Percentiles rank a stretch among this genome's conserved stretches.
These are phyloP conservation scores for Australoheros facetus DNA, from an alignment of 2,797 vertebrate species.

Conservation along the genomic window DNA sequence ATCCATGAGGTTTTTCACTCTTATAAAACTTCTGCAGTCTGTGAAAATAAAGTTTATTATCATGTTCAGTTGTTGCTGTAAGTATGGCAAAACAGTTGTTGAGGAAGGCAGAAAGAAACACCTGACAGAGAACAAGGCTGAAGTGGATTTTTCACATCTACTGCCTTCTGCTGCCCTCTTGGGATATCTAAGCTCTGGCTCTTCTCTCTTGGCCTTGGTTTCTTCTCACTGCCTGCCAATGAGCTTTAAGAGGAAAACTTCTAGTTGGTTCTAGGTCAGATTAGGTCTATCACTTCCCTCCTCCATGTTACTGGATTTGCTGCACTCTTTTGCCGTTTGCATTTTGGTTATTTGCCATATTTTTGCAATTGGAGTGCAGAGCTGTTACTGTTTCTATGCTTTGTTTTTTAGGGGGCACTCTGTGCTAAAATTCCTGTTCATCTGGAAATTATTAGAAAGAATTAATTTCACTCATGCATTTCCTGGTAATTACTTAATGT, in stretches of 20 bases:
- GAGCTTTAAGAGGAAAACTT: conserved; percentile 35
- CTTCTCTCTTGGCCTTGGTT: conserved; percentile 39
- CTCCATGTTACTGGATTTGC: conserved; percentile 15
- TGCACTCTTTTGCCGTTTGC: conserved; percentile 10
- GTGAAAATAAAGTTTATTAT: conserved; percentile 24
- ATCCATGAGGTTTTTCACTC: not conserved
- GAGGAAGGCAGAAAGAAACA: conserved; percentile 18
- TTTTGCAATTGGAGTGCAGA: conserved; percentile 2
- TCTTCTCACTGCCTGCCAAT: conserved; percentile 49
- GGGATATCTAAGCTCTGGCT: conserved; percentile 51
- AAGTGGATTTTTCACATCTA: conserved; percentile 41
- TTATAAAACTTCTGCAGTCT: conserved; percentile 8
- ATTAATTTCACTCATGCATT: not conserved
- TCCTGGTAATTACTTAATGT: not conserved
- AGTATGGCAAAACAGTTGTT: conserved; percentile 17
- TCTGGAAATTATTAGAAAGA: not conserved
- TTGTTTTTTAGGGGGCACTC: conserved; percentile 6
- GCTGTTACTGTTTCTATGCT: conserved; percentile 17
- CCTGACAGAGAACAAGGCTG: conserved; percentile 37
- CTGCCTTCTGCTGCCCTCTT: conserved; percentile 59
- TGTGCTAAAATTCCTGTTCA: conserved; percentile 3
- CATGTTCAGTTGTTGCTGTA: conserved; percentile 11
- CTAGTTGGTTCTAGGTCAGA: conserved; percentile 37
- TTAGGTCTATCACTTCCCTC: conserved; percentile 25
- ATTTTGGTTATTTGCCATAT: conserved; percentile 15